These are phyloP conservation scores for Urosaurus nigricauda DNA, from an alignment of 2,797 vertebrate genomes.

Conservation along the genomic window DNA sequence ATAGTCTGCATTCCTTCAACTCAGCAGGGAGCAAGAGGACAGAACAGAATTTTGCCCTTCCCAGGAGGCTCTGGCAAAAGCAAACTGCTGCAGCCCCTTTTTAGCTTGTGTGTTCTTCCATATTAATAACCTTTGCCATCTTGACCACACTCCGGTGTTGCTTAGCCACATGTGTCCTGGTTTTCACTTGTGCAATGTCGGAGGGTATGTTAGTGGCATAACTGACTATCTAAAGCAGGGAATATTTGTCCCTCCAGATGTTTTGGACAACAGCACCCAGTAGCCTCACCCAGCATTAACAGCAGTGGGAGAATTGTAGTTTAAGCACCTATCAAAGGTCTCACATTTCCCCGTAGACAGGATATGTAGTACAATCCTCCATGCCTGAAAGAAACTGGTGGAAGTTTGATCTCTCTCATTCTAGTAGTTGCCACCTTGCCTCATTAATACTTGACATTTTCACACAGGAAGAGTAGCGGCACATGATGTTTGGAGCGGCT, in stretches of 20 bases:
- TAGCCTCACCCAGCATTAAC: too few species aligned
- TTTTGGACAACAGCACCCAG: not conserved
- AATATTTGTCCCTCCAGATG: not conserved
- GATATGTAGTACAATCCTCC: not conserved
- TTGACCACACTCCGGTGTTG: too few species aligned
- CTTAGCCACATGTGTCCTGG: too few species aligned
- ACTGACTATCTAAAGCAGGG: not conserved
- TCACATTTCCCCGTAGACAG: not conserved
- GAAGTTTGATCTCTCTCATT: not conserved
- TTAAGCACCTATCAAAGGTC: not conserved
- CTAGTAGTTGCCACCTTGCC: not conserved
- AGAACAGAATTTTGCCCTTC: too few species aligned
- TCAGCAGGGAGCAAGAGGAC: too few species aligned
- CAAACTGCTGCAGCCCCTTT: too few species aligned
- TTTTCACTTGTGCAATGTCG: too few species aligned
- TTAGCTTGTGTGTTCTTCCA: too few species aligned
- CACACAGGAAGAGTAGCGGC: not conserved
- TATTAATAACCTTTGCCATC: too few species aligned
- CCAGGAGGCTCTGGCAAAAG: too few species aligned
- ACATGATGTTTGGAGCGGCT: constrained; percentile 14
- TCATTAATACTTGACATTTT: constrained; percentile 16
- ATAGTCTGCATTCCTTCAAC: too few species aligned
- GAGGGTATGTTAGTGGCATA: too few species aligned
- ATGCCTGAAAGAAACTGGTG: constrained; percentile 4
- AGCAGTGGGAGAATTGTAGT: not conserved